Percentiles rank a stretch among this genome's conserved stretches.
phyloP scores from a whole-genome alignment of 2,888 invertebrate species.

The Dorcus parallelipipedus region DNA sequence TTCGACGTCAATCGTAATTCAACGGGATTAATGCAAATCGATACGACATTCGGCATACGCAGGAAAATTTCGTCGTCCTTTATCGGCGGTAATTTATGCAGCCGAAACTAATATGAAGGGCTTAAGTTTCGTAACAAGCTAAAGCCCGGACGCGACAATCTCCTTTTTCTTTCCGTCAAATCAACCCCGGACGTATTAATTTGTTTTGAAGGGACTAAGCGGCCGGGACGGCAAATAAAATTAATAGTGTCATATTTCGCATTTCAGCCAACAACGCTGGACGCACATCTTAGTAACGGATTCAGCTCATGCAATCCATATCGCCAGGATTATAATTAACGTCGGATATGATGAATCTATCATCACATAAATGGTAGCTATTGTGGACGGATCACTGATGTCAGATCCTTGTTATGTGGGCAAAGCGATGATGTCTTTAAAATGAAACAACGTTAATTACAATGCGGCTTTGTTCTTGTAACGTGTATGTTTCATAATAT shows the following conservation, averaged over 20 bases:
- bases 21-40: neutral
- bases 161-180: neutral
- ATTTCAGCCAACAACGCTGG: neutral
- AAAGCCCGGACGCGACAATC: too few species aligned
- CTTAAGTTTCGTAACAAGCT: too few species aligned
- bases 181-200: neutral
- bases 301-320: constrained; percentile 38
- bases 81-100: too few species aligned
- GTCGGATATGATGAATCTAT: constrained; percentile 43
- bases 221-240: neutral
- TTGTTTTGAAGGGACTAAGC: neutral
- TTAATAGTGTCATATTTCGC: constrained; percentile 3
- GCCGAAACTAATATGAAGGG: too few species aligned
- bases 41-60: too few species aligned
- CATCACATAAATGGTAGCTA: constrained; percentile 37
- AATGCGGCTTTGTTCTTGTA: constrained; percentile 1
- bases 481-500: too few species aligned
- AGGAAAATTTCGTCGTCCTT: too few species aligned
- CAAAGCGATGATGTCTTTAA: constrained; percentile 7
- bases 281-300: constrained; percentile 11
- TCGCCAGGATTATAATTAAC: constrained; percentile 40
- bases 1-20: constrained; percentile 12
- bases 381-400: constrained; percentile 35
- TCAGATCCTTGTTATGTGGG: constrained; percentile 33
- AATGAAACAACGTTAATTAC: constrained; percentile 13